Conservation (phyloP, 2,797 vertebrate genomes). For the Enteromius treurensis region DNA sequence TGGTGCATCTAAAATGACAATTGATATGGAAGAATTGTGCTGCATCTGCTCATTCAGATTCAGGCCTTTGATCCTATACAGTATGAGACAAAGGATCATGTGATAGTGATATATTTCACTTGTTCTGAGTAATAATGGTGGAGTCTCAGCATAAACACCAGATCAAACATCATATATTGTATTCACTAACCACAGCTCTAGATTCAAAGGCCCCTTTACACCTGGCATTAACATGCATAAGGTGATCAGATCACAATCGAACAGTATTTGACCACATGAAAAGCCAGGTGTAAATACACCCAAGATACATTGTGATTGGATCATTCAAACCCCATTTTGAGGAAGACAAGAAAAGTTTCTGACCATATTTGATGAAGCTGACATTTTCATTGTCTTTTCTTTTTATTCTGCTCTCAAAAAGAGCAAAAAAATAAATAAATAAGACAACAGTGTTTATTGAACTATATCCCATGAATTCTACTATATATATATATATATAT, state of each 20-base stretch:
- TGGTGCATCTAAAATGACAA: neutral
- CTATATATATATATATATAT: neutral
- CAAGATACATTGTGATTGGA: neutral
- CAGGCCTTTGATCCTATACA: slow-evolving; percentile 32
- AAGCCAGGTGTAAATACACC: slow-evolving; percentile 29
- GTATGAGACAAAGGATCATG: neutral
- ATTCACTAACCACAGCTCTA: slow-evolving; percentile 5
- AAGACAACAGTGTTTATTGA: neutral
- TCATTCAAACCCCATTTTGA: slow-evolving; percentile 1
- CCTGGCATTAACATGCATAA: neutral
- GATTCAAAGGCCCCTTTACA: slow-evolving; percentile 6
- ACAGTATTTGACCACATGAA: slow-evolving; percentile 13
- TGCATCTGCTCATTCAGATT: slow-evolving; percentile 12
- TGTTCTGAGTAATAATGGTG: neutral
- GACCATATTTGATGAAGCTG: neutral
- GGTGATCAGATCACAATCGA: slow-evolving; percentile 1
- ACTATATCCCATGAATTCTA: neutral
- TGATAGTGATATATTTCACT: slow-evolving; percentile 15
- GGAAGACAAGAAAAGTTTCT: neutral
- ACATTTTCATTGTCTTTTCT: neutral
- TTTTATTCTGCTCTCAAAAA: neutral
- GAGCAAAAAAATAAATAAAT: neutral
- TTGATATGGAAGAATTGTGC: slow-evolving; percentile 6
- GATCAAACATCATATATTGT: slow-evolving; percentile 12
- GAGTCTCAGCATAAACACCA: slow-evolving; percentile 25